These are phyloP conservation scores for Aplysina aerophoba DNA, from an alignment of 37 sponge, comb jelly and placozoan genomes.

Conservation along the genomic window DNA sequence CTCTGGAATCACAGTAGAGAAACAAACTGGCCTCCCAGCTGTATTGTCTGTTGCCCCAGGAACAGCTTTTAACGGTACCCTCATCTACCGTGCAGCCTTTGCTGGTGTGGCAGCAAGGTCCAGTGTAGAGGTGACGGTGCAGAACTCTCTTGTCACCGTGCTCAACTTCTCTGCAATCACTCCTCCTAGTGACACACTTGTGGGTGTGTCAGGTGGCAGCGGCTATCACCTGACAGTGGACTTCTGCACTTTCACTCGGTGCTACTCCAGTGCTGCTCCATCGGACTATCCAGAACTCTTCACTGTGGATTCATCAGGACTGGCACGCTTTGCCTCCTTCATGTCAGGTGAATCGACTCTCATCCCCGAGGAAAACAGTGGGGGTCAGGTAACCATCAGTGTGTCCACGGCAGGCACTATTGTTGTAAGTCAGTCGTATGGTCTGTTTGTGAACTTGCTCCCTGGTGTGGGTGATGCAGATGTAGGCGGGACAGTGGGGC, in stretches of 20 bases:
- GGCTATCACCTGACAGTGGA: slow-evolving; percentile 8
- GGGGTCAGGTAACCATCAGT: not conserved
- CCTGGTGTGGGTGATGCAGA: slow-evolving; percentile 85
- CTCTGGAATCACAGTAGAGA: not conserved
- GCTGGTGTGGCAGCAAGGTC: not conserved
- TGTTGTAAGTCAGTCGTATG: not conserved
- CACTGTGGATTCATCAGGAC: not conserved
- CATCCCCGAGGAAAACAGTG: slow-evolving; percentile 47
- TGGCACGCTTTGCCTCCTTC: not conserved
- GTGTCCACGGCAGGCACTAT: too few species aligned
- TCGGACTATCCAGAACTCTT: slow-evolving; percentile 6
- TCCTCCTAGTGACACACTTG: slow-evolving; percentile 31
- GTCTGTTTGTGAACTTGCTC: slow-evolving; percentile 53
- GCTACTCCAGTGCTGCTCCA: not conserved
- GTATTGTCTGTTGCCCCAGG: slow-evolving; percentile 25
- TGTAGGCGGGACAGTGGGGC: slow-evolving; percentile 45
- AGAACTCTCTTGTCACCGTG: slow-evolving; percentile 19
- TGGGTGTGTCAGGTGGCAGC: slow-evolving; percentile 29
- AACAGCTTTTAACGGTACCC: not conserved
- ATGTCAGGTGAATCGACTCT: slow-evolving; percentile 7
- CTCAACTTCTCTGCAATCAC: slow-evolving; percentile 7
- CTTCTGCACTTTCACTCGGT: not conserved
- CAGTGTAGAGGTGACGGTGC: not conserved
- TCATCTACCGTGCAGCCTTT: slow-evolving; percentile 19
- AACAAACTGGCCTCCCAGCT: not conserved